These are phyloP conservation scores for Drosophila pectinifera DNA, from an alignment of 1,140 invertebrate species.

Conservation along the genomic window DNA sequence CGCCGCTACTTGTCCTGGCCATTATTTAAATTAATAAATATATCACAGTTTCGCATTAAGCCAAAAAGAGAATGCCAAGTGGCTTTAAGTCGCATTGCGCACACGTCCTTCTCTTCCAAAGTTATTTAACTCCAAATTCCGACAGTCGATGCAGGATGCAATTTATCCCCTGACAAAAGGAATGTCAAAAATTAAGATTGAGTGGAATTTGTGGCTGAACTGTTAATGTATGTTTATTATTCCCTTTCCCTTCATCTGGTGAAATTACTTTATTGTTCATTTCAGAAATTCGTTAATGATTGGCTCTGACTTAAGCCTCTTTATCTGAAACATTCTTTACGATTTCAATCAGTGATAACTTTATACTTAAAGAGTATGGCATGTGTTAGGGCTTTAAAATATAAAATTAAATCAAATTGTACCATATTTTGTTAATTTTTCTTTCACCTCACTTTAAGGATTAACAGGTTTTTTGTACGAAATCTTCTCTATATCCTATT, in stretches of 20 bases:
- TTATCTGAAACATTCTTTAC: too few relatives aligned
- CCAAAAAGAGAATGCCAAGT: conserved; percentile 11
- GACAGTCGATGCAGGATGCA: neutral
- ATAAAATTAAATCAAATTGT: neutral
- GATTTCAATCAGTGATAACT: too few relatives aligned
- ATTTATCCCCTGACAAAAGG: neutral
- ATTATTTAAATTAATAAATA: conserved; percentile 73
- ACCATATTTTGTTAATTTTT: neutral
- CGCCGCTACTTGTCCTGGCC: conserved; percentile 19
- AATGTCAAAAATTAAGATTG: conserved; percentile 17
- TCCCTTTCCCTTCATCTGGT: neutral
- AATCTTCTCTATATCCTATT: neutral
- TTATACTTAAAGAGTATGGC: neutral
- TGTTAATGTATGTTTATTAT: neutral
- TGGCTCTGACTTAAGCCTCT: too few relatives aligned
- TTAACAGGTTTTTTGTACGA: neutral
- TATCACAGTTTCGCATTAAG: conserved; percentile 60
- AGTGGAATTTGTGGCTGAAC: neutral
- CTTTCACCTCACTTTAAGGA: neutral
- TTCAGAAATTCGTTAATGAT: neutral
- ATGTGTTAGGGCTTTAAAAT: neutral
- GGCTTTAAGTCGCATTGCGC: conserved; percentile 23
- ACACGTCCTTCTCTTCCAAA: conserved; percentile 1
- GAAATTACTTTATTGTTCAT: neutral
- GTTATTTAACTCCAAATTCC: neutral